phyloP scores from a whole-genome alignment of 2,113 vertebrate genomes.

The Tringa solitaria region DNA sequence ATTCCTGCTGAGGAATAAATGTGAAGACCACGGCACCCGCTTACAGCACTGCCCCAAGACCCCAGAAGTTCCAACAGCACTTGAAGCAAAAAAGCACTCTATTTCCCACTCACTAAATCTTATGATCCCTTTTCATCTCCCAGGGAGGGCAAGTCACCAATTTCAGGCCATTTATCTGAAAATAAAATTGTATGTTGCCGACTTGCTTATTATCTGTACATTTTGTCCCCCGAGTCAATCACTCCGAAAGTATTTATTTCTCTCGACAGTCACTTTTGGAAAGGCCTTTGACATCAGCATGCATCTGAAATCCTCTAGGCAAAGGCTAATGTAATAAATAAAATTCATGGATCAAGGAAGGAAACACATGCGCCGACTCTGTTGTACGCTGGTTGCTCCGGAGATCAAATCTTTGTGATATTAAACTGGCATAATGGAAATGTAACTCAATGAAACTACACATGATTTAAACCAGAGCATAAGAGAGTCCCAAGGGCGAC shows the following conservation, averaged over 20 bases:
- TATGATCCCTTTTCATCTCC: neutral
- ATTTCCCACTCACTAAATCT: neutral
- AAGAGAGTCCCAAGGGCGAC: neutral
- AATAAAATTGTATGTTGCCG: neutral
- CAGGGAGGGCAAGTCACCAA: neutral
- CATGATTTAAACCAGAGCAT: neutral
- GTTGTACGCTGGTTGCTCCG: neutral
- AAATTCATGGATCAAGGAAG: neutral
- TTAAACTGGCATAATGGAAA: neutral
- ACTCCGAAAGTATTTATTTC: constrained; percentile 6
- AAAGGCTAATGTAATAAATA: constrained; percentile 4
- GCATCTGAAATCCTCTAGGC: neutral
- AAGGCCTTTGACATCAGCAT: neutral
- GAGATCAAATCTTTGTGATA: neutral
- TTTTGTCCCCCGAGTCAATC: neutral
- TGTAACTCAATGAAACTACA: neutral
- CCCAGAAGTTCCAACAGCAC: neutral
- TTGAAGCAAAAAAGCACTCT: neutral
- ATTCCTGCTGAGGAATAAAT: neutral
- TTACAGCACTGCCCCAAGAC: neutral
- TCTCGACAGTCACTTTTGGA: neutral
- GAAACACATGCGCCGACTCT: neutral
- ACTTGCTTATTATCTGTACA: neutral
- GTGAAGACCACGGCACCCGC: neutral
- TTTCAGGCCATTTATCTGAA: constrained; percentile 23